phyloP scores from a whole-genome alignment of 2,113 vertebrate genomes.

The Chionodraco myersi region DNA sequence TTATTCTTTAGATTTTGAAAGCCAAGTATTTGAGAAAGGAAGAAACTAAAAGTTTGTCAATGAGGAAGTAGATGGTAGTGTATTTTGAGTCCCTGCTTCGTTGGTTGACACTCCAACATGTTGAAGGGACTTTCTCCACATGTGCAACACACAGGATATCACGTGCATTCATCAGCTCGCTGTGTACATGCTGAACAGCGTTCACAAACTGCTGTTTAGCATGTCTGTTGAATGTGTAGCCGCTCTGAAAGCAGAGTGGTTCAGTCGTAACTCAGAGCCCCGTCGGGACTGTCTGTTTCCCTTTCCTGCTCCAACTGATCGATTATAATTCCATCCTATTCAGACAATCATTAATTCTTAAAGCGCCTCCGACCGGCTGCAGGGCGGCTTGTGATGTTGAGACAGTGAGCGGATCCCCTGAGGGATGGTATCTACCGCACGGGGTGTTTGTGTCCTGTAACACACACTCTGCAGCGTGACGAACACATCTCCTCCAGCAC shows the following conservation, averaged over 20 bases:
- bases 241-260: slow-evolving; percentile 1
- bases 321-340: slow-evolving; percentile 26
- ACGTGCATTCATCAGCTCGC: not conserved
- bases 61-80: not conserved
- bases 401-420: not conserved
- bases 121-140: not conserved
- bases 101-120: not conserved
- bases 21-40: too few species aligned
- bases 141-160: not conserved
- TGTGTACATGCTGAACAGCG: slow-evolving; percentile 10
- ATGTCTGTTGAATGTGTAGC: slow-evolving; percentile 13
- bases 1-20: not conserved
- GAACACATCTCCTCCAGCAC: not conserved
- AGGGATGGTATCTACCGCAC: not conserved
- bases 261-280: slow-evolving; percentile 39
- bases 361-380: not conserved
- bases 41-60: not conserved
- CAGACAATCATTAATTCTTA: slow-evolving; percentile 34
- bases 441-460: slow-evolving; percentile 19
- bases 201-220: not conserved
- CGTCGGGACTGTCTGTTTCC: slow-evolving; percentile 7
- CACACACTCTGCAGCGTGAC: slow-evolving; percentile 1
- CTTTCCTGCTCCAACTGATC: slow-evolving; percentile 19
- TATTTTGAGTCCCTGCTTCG: not conserved
- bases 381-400: not conserved